These are phyloP conservation scores for Tyria jacobaeae DNA, from an alignment of 2,888 invertebrate genomes.

Conservation along the genomic window DNA sequence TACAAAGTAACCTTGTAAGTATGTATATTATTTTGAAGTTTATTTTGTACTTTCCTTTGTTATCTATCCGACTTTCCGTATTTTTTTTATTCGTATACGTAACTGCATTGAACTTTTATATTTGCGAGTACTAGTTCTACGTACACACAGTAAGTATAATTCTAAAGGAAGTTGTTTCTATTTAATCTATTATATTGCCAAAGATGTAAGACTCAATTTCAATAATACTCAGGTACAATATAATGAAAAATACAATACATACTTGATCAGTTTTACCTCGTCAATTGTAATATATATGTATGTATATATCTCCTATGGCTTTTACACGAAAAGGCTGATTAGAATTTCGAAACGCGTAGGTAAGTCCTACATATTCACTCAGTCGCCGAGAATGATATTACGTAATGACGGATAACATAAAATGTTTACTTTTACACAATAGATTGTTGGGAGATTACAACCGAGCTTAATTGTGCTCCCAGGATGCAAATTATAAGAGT, in stretches of 20 bases:
- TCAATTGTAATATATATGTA: background rate
- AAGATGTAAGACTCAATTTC: too few species aligned
- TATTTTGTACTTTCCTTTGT: constrained; percentile 11
- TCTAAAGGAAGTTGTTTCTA: background rate
- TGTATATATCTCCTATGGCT: constrained; percentile 26
- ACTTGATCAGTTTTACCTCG: background rate
- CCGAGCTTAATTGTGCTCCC: constrained; percentile 16
- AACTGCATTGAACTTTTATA: background rate
- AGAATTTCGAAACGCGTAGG: constrained; percentile 67
- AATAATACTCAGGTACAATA: background rate
- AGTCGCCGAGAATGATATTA: constrained; percentile 61
- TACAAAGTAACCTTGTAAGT: constrained; percentile 34
- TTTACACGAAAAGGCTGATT: constrained; percentile 53
- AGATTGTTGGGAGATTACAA: constrained; percentile 26
- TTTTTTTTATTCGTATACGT: background rate
- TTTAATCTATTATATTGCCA: background rate
- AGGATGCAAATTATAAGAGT: background rate
- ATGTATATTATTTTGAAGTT: constrained; percentile 18
- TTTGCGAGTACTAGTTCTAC: too few species aligned
- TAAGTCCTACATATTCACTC: constrained; percentile 71
- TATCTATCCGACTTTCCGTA: constrained; percentile 4
- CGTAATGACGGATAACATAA: constrained; percentile 55
- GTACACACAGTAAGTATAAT: background rate
- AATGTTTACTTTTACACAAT: constrained; percentile 45
- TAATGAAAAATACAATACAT: background rate